Conservation (phyloP, 2,113 vertebrate species). For the Hyaena hyaena region DNA sequence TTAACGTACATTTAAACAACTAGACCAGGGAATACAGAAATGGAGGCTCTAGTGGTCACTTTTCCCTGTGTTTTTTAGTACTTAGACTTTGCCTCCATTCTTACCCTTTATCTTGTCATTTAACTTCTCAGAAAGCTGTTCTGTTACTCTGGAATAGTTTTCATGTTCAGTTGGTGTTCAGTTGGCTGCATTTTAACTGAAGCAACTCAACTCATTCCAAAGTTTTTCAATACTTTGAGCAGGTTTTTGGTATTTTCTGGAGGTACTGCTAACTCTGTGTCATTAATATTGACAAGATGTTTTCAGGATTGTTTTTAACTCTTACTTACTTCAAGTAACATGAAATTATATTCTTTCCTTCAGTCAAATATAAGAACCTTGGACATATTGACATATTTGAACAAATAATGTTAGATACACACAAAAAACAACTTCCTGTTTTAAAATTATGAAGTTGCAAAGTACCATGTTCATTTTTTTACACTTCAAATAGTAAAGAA, state of each 20-base stretch:
- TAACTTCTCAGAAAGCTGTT: neutral
- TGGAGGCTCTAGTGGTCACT: neutral
- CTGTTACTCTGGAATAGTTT: neutral
- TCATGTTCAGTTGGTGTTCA: neutral
- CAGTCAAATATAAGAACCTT: neutral
- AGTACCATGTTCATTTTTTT: neutral
- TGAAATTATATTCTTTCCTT: neutral
- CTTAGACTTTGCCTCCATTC: neutral
- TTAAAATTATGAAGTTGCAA: neutral
- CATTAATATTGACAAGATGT: neutral
- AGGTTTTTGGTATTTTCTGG: slow-evolving; percentile 40
- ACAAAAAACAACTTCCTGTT: neutral
- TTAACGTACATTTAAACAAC: neutral
- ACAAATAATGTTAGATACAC: neutral
- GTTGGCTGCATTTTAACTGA: slow-evolving; percentile 23
- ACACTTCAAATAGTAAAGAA: neutral
- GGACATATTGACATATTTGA: neutral
- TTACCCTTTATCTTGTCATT: neutral
- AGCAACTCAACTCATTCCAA: neutral
- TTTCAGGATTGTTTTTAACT: slow-evolving; percentile 28
- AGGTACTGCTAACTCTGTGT: neutral
- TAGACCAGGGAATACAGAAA: neutral
- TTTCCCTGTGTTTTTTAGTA: neutral
- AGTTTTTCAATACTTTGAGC: neutral
- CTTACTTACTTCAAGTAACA: neutral